Conservation (phyloP, 2,113 vertebrate genomes). For the Phodopus roborovskii region DNA sequence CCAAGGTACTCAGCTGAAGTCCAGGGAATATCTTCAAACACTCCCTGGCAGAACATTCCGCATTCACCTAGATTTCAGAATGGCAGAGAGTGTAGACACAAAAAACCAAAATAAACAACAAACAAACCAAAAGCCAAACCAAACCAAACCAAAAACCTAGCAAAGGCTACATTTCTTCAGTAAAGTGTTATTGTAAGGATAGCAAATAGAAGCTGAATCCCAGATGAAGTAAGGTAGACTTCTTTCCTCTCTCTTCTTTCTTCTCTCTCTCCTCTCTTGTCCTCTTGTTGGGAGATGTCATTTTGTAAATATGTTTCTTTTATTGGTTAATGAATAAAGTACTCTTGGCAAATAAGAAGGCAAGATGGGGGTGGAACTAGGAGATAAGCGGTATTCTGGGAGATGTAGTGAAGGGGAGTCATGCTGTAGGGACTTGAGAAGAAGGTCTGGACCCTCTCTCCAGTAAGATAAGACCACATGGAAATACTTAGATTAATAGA, state of each 20-base stretch:
- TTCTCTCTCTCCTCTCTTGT: neutral
- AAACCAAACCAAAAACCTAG: neutral
- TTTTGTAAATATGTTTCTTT: no score
- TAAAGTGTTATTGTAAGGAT: neutral
- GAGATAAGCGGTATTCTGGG: no score
- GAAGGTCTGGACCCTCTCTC: no score
- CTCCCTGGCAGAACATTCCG: neutral
- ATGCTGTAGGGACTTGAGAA: no score
- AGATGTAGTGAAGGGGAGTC: no score
- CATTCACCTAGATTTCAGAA: neutral
- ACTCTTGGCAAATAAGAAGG: no score
- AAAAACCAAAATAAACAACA: neutral
- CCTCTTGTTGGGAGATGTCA: no score
- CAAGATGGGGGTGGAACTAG: no score
- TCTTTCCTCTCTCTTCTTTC: neutral
- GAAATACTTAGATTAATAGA: no score
- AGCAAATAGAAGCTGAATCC: neutral
- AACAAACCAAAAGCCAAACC: neutral
- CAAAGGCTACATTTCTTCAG: neutral
- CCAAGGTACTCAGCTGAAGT: no score
- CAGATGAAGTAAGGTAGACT: neutral
- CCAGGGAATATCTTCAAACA: neutral
- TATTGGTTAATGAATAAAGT: no score
- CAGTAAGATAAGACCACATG: no score
- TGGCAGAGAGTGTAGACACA: neutral